These are phyloP conservation scores for Eulithis testata DNA, from an alignment of 2,888 invertebrate genomes.

Conservation along the genomic window DNA sequence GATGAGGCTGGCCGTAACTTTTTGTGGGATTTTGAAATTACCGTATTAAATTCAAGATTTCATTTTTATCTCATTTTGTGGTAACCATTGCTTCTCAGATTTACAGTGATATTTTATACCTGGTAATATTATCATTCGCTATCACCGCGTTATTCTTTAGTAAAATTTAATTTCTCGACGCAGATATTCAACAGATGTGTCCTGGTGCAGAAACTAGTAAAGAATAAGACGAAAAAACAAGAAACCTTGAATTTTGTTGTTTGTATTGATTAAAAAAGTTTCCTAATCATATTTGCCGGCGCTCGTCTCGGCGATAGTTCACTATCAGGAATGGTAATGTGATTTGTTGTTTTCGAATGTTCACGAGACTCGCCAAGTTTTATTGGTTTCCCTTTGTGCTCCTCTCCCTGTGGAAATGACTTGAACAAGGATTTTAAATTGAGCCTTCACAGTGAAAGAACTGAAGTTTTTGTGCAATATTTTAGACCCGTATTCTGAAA, in stretches of 20 bases:
- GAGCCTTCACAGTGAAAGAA: neutral
- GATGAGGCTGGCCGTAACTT: neutral
- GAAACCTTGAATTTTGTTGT: slow-evolving; percentile 40
- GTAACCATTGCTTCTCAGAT: no score
- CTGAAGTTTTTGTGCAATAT: no score
- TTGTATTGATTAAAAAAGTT: slow-evolving; percentile 80
- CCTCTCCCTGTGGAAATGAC: neutral
- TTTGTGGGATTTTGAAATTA: neutral
- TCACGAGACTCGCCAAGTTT: slow-evolving; percentile 21
- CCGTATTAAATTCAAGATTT: no score
- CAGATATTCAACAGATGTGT: neutral
- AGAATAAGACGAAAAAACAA: slow-evolving; percentile 57
- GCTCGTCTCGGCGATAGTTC: slow-evolving; percentile 42
- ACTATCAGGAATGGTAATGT: slow-evolving; percentile 32
- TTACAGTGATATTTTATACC: no score
- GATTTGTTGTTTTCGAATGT: slow-evolving; percentile 30
- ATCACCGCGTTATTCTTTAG: no score
- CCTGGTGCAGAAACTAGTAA: slow-evolving; percentile 43
- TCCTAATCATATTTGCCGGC: slow-evolving; percentile 69
- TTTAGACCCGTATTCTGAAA: no score
- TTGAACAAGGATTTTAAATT: slow-evolving; percentile 11
- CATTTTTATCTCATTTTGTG: no score
- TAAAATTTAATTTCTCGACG: no score
- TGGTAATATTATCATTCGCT: no score
- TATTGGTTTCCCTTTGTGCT: slow-evolving; percentile 22